Evolutionary conservation across 2,888 invertebrate genomes (phyloP).

Genomic region (Alloplasta piceator): DNA sequence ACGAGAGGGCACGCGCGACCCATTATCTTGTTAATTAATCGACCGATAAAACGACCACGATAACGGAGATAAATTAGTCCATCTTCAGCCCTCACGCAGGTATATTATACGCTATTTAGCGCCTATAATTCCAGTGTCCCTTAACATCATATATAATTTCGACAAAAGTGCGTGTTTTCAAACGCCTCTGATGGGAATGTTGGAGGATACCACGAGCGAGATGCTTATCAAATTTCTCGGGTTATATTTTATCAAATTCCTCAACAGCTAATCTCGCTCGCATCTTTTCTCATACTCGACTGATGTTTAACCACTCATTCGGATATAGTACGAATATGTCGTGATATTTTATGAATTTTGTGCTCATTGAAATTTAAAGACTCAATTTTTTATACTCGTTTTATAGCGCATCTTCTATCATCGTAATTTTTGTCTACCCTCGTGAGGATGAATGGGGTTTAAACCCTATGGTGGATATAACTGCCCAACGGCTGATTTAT

Average conservation of each 20-base stretch:
- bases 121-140: neutral
- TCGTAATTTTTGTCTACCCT: slow-evolving; percentile 52
- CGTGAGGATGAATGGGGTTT: slow-evolving; percentile 61
- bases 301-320: too few relatives aligned
- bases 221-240: slow-evolving; percentile 33
- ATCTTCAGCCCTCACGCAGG: too few relatives aligned
- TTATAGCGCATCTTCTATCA: neutral
- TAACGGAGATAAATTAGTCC: slow-evolving; percentile 64
- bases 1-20: slow-evolving; percentile 30
- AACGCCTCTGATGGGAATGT: slow-evolving; percentile 5
- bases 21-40: slow-evolving; percentile 68
- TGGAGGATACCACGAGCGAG: slow-evolving; percentile 1
- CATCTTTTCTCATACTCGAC: too few relatives aligned
- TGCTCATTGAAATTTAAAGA: neutral
- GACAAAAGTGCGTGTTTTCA: slow-evolving; percentile 12
- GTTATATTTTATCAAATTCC: slow-evolving; percentile 11
- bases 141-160: neutral
- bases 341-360: neutral
- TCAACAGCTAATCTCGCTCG: slow-evolving; percentile 24
- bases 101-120: slow-evolving; percentile 35
- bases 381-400: neutral
- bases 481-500: slow-evolving; percentile 58
- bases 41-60: slow-evolving; percentile 65
- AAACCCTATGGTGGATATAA: slow-evolving; percentile 58
- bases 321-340: too few relatives aligned